Conservation (phyloP, 2,888 invertebrate genomes). For the Podotricha telesiphe region DNA sequence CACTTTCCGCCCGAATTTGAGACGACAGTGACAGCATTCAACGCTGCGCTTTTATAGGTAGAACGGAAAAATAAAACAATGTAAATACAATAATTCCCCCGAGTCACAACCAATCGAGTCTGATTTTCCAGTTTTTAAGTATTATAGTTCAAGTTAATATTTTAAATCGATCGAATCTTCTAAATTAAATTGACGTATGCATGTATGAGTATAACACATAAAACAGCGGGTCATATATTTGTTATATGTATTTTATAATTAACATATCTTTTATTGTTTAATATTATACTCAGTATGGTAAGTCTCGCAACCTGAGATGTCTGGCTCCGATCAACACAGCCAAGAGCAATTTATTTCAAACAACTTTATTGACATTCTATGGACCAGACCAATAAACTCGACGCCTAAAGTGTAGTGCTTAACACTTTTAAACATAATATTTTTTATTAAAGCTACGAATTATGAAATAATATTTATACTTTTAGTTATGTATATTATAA, state of each 20-base stretch:
- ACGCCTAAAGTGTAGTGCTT: constrained; percentile 61
- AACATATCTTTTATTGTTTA: constrained; percentile 65
- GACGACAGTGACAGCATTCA: no score
- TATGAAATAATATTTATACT: constrained; percentile 15
- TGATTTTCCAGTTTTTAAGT: no score
- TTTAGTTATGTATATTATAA: not conserved
- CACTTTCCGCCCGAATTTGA: no score
- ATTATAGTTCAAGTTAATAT: no score
- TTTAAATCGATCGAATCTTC: not conserved
- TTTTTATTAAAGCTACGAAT: constrained; percentile 44
- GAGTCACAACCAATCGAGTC: no score
- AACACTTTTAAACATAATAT: constrained; percentile 53
- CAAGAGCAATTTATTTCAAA: constrained; percentile 65
- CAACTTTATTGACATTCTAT: constrained; percentile 76
- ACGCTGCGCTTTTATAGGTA: no score
- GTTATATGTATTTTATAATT: constrained; percentile 63
- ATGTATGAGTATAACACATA: not conserved
- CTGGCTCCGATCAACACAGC: constrained; percentile 30
- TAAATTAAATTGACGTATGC: not conserved
- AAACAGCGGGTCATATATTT: constrained; percentile 28
- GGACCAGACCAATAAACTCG: constrained; percentile 64
- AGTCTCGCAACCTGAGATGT: constrained; percentile 28
- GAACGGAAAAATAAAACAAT: no score
- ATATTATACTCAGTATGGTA: constrained; percentile 45
- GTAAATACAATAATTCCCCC: no score